Percentiles rank a stretch among this genome's conserved stretches.
Conservation (phyloP, 2,113 vertebrate species). For the Chionomys nivalis region DNA sequence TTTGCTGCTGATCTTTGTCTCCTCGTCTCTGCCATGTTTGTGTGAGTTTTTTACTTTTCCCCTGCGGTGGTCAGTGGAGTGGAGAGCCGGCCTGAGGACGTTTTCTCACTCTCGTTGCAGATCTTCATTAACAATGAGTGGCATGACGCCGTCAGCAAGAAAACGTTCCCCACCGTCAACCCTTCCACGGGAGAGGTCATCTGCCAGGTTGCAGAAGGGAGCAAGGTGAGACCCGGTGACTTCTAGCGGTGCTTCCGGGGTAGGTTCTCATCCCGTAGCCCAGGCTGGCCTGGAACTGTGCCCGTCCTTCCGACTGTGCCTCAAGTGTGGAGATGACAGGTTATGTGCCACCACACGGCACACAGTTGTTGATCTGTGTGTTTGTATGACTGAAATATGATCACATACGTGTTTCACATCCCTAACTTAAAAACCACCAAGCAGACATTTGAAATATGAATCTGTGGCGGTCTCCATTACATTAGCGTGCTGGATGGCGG, state of each 20-base stretch:
- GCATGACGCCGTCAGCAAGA: constrained; percentile 93
- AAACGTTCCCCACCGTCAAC: constrained; percentile 94
- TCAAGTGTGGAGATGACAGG: neutral
- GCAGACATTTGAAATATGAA: neutral
- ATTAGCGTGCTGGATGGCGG: neutral
- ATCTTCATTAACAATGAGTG: constrained; percentile 98
- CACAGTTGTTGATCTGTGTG: neutral
- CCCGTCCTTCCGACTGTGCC: neutral
- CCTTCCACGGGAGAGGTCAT: constrained; percentile 95
- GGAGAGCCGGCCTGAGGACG: neutral
- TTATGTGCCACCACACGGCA: neutral
- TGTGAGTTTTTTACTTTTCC: neutral
- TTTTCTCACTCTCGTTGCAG: constrained; percentile 80
- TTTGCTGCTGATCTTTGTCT: neutral
- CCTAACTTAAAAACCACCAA: neutral
- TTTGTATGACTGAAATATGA: neutral
- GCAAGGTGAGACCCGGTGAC: constrained; percentile 86
- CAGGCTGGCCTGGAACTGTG: neutral
- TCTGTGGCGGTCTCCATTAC: neutral
- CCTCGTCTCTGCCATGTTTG: neutral
- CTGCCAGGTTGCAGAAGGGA: constrained; percentile 95
- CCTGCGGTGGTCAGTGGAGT: neutral
- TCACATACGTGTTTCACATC: neutral
- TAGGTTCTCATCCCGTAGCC: neutral
- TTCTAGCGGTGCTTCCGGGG: neutral